Evolutionary conservation across 2,888 invertebrate species (phyloP), one percentile per base, ranked within the genome.

Genomic region (Neuroscelio doddi): DNA sequence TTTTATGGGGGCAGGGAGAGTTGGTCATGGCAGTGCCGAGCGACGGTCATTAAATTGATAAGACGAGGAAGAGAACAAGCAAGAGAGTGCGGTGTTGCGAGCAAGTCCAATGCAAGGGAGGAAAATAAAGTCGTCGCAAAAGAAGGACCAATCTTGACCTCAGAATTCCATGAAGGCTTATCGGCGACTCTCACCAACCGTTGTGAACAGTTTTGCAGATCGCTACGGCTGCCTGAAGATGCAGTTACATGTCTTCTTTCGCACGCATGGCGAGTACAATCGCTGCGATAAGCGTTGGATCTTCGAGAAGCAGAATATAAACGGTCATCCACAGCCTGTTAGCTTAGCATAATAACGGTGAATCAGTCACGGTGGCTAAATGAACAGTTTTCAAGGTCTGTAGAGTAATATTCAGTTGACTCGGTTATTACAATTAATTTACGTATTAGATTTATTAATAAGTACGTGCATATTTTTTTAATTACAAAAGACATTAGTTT

Each of bases 331-430:
- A 46, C 55, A 61, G 57, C 57, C 24, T 46, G 53, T 52, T 44
- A 39, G 39, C 45, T 66, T 53, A 53, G 57, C 53, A 58, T 62
- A 66, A 62, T 66, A 62, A 62, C 62, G 66, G 66, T 62, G 57
- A 57, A 65, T 65, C 55, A 65, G 64, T 65, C 59, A 65, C 59
- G 64, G 14, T 46, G 41, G 47, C 51, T 65, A 65, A 65, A 65
- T 52, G 51, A 59, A 59, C 56, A 50, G 59, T 55, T 47, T 51
- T 56, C 29, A 39, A 52, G 56, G 46, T 53, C 46, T 50, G 36
- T 51, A 42, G 50, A 41, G 50, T 53, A 61, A 53, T 57, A 56
- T 56, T n/a, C 2, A 1, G 36, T 36, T 14, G 32, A 32, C 10
- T 9, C 10, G 10, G n/a, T 9, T n/a, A 12, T 32, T 32, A 9